These are phyloP conservation scores for Pachycephala philippinensis DNA, from an alignment of 2,113 vertebrate species.

Conservation along the genomic window DNA sequence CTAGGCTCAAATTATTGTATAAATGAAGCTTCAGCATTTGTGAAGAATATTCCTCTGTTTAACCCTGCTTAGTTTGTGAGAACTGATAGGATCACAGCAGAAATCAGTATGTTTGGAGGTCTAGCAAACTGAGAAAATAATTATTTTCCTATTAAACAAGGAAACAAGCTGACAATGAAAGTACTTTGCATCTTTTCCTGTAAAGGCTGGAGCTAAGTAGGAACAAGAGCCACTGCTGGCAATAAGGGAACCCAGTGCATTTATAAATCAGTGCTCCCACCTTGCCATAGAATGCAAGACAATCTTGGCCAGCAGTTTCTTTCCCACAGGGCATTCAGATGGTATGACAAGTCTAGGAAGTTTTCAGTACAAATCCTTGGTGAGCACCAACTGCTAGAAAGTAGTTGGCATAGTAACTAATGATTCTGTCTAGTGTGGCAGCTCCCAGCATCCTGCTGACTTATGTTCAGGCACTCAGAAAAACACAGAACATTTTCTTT, in stretches of 20 bases:
- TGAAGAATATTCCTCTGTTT: neutral
- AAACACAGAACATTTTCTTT: slow-evolving; percentile 53
- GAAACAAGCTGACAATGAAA: neutral
- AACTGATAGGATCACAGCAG: neutral
- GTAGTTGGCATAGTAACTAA: slow-evolving; percentile 13
- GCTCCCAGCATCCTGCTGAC: slow-evolving; percentile 42
- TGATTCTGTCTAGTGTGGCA: neutral
- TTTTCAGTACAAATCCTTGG: neutral
- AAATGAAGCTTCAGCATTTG: neutral
- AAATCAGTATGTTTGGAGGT: neutral
- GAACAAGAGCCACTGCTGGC: neutral
- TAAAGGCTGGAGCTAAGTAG: neutral
- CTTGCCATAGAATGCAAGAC: neutral
- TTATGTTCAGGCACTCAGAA: slow-evolving; percentile 39
- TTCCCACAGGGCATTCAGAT: neutral
- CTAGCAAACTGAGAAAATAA: neutral
- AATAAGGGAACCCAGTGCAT: neutral
- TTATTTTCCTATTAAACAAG: neutral
- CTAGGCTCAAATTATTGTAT: neutral
- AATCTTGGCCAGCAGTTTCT: neutral
- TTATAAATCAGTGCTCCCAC: neutral
- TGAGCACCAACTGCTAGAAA: slow-evolving; percentile 23
- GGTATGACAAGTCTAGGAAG: neutral
- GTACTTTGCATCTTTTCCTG: neutral
- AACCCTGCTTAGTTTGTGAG: neutral